phyloP scores from a whole-genome alignment of 2,113 vertebrate species.

The Zosterops lateralis region DNA sequence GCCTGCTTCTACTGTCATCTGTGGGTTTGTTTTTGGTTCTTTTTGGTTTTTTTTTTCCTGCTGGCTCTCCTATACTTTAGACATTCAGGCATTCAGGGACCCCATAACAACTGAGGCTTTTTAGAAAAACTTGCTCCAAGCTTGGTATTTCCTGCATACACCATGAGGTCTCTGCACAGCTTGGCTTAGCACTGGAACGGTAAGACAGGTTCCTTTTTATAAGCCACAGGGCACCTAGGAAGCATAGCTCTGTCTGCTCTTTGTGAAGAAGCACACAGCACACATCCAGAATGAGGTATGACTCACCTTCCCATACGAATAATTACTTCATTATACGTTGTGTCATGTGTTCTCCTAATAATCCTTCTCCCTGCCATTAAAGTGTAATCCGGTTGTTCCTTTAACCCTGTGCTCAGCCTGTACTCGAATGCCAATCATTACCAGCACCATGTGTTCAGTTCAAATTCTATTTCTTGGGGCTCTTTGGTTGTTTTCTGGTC shows the following conservation, averaged over 20 bases:
- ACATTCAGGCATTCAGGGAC: background rate
- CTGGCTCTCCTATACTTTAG: background rate
- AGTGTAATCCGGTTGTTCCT: background rate
- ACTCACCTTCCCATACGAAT: background rate
- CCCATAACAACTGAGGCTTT: background rate
- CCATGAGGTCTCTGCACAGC: background rate
- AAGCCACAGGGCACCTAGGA: background rate
- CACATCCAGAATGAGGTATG: background rate
- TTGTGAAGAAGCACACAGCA: background rate
- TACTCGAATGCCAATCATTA: background rate
- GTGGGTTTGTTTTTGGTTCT: background rate
- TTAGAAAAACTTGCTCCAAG: background rate
- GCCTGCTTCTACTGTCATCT: background rate
- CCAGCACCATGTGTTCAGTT: conserved; percentile 11
- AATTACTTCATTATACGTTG: background rate
- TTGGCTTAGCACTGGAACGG: background rate
- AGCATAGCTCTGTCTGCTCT: background rate
- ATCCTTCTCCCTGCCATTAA: background rate
- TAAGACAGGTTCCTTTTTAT: background rate
- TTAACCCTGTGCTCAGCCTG: background rate
- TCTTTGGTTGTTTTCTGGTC: conserved; percentile 12
- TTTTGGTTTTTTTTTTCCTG: background rate
- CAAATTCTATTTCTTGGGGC: background rate
- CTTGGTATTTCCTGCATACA: background rate
- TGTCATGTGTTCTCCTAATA: background rate